Base-by-base conservation (phyloP, 2,113 vertebrate species). In the Seriola quinqueradiata region DNA sequence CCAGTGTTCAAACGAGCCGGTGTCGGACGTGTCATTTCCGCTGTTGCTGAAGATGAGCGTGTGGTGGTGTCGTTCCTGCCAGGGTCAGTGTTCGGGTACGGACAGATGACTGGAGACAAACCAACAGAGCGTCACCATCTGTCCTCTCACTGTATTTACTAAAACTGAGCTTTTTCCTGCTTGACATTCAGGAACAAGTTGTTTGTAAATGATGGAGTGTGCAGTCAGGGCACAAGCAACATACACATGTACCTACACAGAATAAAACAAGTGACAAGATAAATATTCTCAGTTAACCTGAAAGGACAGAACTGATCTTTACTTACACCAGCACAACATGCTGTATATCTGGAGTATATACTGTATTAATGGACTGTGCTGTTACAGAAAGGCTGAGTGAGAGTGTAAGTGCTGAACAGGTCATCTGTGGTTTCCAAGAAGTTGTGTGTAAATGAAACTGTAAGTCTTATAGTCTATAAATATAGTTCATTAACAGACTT, bases 71-170 rank as follows among this genome's bases (percentile, higher is more conserved):
- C 1, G 68, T 95, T 95, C 1, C 11, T 32, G 42, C 50, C 78
- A 7, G 88, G 81, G 21, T 90, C 2, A 0, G 65, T 79, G 44
- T 86, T 88, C 19, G 95, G 94, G 64, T 89, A 94, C 0, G 97
- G 97, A 87, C 98, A 99, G 88, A 98, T 96, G 64, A 99, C 98
- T 99, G 89, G 40, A 11, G 63, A 67, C 82, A 93, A 8, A 91
- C 55, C 4, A 46, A 64, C 28, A 72, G 19, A 52, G 16, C 12
- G 36, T 48, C 23, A 83, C 4, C 17, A 63, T 50, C 4, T 4
- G 13, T 13, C 32, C 52, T 32, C 14, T 36, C 19, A 21, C 21
- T 17, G 21, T 23, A 23, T 2, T 32, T 3, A 59, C n/a, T 52
- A 17, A 44, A 44, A 28, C 28, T 2, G 2, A 28, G 0, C 16